phyloP scores from a whole-genome alignment of 2,888 invertebrate species.

The Diarsia rubi region DNA sequence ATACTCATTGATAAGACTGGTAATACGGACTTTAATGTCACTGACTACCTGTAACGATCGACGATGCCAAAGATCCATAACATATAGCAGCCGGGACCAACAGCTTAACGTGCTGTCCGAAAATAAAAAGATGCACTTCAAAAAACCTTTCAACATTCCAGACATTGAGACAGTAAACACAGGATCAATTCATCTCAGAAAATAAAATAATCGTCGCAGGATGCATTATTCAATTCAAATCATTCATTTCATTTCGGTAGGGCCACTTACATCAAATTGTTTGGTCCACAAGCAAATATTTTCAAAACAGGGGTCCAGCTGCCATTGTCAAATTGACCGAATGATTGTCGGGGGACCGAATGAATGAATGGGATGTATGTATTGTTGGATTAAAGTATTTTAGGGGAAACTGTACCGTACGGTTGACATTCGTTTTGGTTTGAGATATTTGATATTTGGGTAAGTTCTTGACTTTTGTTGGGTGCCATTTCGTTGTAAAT shows the following conservation, averaged over 20 bases:
- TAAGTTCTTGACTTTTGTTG: constrained; percentile 18
- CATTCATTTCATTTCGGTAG: constrained; percentile 77
- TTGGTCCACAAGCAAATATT: constrained; percentile 86
- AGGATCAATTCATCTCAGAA: constrained; percentile 35
- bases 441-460: constrained; percentile 41
- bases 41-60: too few species aligned
- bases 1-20: too few species aligned
- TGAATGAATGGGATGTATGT: constrained; percentile 70
- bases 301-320: constrained; percentile 85
- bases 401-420: constrained; percentile 46
- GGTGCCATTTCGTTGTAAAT: constrained; percentile 3
- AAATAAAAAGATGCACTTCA: background rate
- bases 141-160: constrained; percentile 2
- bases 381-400: constrained; percentile 68
- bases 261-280: constrained; percentile 86
- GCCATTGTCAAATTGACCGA: constrained; percentile 89
- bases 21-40: too few species aligned
- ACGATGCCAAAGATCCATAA: too few species aligned
- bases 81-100: too few species aligned
- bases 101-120: too few species aligned
- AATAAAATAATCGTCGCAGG: constrained; percentile 69
- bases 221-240: constrained; percentile 87
- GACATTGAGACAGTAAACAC: constrained; percentile 14
- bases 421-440: constrained; percentile 36
- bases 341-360: constrained; percentile 82